Conservation (phyloP, 2,797 vertebrate genomes). For the Acrossocheilus wenchowensis region DNA sequence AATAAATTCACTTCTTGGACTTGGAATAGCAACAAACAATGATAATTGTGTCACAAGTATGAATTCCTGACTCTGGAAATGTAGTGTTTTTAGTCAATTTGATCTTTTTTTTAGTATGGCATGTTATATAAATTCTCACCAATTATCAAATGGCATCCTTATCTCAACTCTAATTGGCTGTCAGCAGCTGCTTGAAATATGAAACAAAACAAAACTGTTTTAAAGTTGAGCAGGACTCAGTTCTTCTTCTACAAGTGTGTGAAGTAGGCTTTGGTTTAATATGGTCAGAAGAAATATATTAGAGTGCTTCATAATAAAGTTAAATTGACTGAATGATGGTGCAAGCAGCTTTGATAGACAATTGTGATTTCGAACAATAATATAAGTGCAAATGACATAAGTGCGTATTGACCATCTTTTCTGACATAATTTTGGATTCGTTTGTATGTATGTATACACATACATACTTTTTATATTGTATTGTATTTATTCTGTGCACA, state of each 20-base stretch:
- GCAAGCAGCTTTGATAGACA: neutral
- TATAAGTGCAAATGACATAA: neutral
- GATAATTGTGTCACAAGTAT: slow-evolving; percentile 60
- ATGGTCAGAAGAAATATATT: neutral
- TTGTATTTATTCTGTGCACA: neutral
- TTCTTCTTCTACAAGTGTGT: neutral
- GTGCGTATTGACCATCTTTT: neutral
- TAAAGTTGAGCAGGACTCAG: slow-evolving; percentile 9
- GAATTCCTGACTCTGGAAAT: slow-evolving; percentile 44
- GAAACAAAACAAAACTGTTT: slow-evolving; percentile 59
- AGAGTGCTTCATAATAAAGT: neutral
- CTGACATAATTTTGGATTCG: neutral
- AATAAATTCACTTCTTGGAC: slow-evolving; percentile 27
- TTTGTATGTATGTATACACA: neutral
- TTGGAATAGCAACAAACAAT: slow-evolving; percentile 37
- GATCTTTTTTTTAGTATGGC: slow-evolving; percentile 58
- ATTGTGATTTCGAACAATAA: neutral
- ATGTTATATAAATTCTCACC: slow-evolving; percentile 54
- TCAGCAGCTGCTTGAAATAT: slow-evolving; percentile 46
- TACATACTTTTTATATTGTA: neutral
- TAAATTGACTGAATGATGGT: neutral
- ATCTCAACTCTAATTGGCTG: slow-evolving; percentile 46
- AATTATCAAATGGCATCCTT: slow-evolving; percentile 45
- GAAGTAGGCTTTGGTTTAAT: slow-evolving; percentile 1
- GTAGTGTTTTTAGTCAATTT: slow-evolving; percentile 54